Conservation (phyloP, 2,113 vertebrate genomes). For the Eidolon helvum region DNA sequence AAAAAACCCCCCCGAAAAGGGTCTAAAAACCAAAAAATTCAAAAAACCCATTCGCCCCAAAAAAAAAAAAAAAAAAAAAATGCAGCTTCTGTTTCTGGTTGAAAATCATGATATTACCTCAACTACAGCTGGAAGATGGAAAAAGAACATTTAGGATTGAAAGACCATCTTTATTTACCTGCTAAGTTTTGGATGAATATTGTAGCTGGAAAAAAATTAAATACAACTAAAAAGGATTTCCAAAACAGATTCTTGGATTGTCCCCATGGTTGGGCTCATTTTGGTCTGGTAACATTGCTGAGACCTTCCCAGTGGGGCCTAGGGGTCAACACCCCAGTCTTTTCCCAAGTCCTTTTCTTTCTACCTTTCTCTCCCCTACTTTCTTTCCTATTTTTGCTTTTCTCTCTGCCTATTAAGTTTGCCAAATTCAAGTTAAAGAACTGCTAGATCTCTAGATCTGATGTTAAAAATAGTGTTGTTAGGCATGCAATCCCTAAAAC, state of each 20-base stretch:
- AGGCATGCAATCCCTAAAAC: constrained; percentile 23
- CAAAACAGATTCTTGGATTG: constrained; percentile 56
- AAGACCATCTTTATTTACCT: neutral
- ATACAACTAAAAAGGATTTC: constrained; percentile 56
- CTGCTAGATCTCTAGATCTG: neutral
- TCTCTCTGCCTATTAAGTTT: neutral
- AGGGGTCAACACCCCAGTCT: neutral
- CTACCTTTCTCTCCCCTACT: neutral
- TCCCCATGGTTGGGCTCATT: constrained; percentile 57
- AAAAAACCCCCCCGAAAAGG: too few relatives aligned
- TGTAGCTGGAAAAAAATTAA: constrained; percentile 50
- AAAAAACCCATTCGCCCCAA: too few relatives aligned
- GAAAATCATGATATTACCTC: neutral
- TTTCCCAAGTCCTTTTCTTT: neutral
- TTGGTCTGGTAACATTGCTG: constrained; percentile 40
- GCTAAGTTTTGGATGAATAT: constrained; percentile 57
- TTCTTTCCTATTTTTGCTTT: neutral
- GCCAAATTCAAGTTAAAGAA: constrained; percentile 55
- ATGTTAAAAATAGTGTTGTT: constrained; percentile 15
- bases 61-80: neutral
- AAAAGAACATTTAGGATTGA: constrained; percentile 42
- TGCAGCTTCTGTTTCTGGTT: constrained; percentile 46
- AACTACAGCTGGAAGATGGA: constrained; percentile 14
- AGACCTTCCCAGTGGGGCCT: neutral
- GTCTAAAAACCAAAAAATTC: too few relatives aligned